A percentile compares a stretch with the other conserved stretches of the same genome.
Evolutionary conservation across 1,140 invertebrate genomes (phyloP).

Genomic region (Drosophila guanche): DNA sequence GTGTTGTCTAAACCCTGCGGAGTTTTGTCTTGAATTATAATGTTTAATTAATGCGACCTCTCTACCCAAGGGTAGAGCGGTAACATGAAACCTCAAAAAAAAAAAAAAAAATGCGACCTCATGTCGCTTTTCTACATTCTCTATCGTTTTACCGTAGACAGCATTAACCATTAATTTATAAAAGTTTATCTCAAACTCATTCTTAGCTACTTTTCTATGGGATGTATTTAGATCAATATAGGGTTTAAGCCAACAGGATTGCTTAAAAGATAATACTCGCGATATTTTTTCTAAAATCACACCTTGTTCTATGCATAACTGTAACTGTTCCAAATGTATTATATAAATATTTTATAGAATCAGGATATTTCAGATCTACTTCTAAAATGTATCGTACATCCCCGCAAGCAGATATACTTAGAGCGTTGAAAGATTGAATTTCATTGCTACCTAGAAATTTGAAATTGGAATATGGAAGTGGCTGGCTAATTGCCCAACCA

Average conservation of each 20-base stretch:
- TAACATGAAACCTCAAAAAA: too few species aligned
- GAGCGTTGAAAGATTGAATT: not conserved
- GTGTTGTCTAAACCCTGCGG: slow-evolving; percentile 2
- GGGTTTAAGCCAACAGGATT: slow-evolving; percentile 1
- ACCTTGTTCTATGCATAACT: not conserved
- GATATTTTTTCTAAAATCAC: not conserved
- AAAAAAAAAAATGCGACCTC: too few species aligned
- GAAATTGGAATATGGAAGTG: not conserved
- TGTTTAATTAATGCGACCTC: not conserved
- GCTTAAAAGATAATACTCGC: slow-evolving; percentile 7
- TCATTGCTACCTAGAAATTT: not conserved
- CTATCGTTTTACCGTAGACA: not conserved
- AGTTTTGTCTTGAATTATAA: not conserved
- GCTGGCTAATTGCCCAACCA: slow-evolving; percentile 3
- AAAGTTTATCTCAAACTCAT: slow-evolving; percentile 5
- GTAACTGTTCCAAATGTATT: slow-evolving; percentile 3
- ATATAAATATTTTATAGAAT: not conserved
- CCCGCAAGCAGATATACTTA: not conserved
- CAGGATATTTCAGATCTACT: slow-evolving; percentile 8
- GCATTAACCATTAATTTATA: slow-evolving; percentile 1
- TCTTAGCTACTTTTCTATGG: too few species aligned
- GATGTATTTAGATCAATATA: slow-evolving; percentile 1
- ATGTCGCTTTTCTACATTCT: not conserved
- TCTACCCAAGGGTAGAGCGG: too few species aligned
- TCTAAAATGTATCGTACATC: not conserved